Evolutionary conservation across 2,888 invertebrate species (phyloP), one percentile per base, ranked within the genome.

Genomic region (Dicranocentrus wangi): DNA sequence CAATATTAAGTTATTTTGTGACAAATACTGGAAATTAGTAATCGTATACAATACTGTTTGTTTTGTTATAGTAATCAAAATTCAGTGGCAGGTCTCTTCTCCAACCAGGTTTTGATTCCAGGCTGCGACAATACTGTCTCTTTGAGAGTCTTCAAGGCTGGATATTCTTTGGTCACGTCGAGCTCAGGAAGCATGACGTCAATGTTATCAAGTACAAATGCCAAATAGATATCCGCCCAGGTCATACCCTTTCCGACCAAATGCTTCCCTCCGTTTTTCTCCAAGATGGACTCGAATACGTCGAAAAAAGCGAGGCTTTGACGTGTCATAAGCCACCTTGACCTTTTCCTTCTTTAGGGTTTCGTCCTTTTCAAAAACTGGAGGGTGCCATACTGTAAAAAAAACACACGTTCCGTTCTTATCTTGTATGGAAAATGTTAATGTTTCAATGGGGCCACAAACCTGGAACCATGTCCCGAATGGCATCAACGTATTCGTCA

Each of bases 401-500:
- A 7, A 19, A 51, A 47, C 13, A 10, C 17, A 53, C 5, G 13
- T 21, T 21, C 2, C 17, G 15, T 21, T 55, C 47, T n/a, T n/a
- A 15, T n/a, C 3, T 32, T 10, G 10, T n/a, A n/a, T n/a, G n/a
- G n/a, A n/a, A n/a, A 8, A 39, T 39, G 5, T 39, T 8, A 13
- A 5, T 8, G n/a, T n/a, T n/a, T n/a, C n/a, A n/a, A n/a, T n/a
- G n/a, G n/a, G n/a, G n/a, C n/a, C n/a, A n/a, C n/a, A n/a, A n/a
- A 1, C 3, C 3, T 27, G 25, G 32, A 71, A 61, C 15, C 8
- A 53, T 63, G 87, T 91, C 91, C 13, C 89, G 90, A 47, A 91
- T 88, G 25, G 90, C 90, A 87, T 91, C 91, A 68, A 91, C 90
- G 72, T 91, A 88, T 76, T 90, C 90, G 86, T 92, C 91, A 86